phyloP scores from a whole-genome alignment of 2,888 invertebrate species.

The Corbicula japonica region DNA sequence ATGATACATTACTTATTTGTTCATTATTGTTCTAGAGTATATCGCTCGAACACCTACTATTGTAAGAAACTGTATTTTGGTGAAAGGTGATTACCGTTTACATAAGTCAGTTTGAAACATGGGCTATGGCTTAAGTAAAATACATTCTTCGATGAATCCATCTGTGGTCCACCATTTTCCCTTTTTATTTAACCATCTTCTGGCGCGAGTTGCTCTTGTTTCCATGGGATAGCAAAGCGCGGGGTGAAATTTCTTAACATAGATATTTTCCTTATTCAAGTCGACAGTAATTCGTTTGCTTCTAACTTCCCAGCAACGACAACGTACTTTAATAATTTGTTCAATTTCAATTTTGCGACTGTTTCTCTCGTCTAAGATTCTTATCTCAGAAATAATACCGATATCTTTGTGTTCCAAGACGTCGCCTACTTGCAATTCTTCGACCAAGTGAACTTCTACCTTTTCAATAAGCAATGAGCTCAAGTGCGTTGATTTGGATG shows the following conservation, averaged over 20 bases:
- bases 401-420: neutral
- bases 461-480: neutral
- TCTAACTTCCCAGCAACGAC: neutral
- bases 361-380: neutral
- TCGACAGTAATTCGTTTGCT: neutral
- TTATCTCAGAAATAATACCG: neutral
- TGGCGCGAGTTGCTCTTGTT: conserved; percentile 3
- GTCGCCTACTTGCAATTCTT: neutral
- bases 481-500: neutral
- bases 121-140: no score
- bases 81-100: no score
- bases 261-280: conserved; percentile 15
- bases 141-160: conserved; percentile 20
- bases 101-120: no score
- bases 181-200: neutral
- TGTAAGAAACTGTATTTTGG: no score
- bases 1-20: no score
- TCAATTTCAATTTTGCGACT: conserved; percentile 10
- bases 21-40: no score
- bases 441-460: conserved; percentile 9
- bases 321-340: conserved; percentile 7
- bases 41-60: no score
- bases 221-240: conserved; percentile 13
- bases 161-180: conserved; percentile 8
- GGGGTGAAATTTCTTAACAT: conserved; percentile 10